Conservation (phyloP, 2,888 invertebrate species). For the Lasioglossum figueresi region DNA sequence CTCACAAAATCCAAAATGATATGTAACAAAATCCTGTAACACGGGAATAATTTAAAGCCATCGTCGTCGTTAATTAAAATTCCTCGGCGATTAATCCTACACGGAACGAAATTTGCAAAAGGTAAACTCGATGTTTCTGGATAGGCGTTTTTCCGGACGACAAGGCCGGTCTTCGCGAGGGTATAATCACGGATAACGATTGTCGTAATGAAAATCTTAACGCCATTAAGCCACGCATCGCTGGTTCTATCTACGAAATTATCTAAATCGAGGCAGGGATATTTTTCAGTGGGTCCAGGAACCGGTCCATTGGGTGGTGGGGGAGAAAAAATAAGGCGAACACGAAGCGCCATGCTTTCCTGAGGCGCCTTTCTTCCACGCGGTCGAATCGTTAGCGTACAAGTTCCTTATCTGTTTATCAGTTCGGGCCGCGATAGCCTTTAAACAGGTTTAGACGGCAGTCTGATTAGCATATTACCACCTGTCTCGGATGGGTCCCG, state of each 20-base stretch:
- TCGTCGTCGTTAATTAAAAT: background rate
- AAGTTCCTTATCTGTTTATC: conserved; percentile 62
- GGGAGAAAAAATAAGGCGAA: background rate
- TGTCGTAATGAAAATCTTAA: background rate
- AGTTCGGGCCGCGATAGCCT: conserved; percentile 51
- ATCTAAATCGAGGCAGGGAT: background rate
- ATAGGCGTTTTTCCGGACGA: no score
- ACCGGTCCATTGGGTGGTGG: background rate
- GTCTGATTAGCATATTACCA: conserved; percentile 70
- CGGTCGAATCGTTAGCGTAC: conserved; percentile 34
- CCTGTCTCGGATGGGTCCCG: conserved; percentile 55
- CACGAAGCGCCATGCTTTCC: conserved; percentile 12
- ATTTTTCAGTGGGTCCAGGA: background rate
- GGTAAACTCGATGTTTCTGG: background rate
- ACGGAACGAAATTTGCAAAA: background rate
- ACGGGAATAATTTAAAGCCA: background rate
- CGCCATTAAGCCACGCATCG: background rate
- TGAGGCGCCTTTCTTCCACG: background rate
- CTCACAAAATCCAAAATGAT: background rate
- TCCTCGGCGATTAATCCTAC: background rate
- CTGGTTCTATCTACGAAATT: conserved; percentile 7
- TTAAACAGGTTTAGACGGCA: conserved; percentile 65
- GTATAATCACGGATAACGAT: background rate
- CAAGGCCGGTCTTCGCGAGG: background rate
- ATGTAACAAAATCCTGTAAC: background rate